Evolutionary conservation across 2,113 vertebrate species (phyloP), one percentile per base, ranked within the genome.

Genomic region (Panurus biarmicus): DNA sequence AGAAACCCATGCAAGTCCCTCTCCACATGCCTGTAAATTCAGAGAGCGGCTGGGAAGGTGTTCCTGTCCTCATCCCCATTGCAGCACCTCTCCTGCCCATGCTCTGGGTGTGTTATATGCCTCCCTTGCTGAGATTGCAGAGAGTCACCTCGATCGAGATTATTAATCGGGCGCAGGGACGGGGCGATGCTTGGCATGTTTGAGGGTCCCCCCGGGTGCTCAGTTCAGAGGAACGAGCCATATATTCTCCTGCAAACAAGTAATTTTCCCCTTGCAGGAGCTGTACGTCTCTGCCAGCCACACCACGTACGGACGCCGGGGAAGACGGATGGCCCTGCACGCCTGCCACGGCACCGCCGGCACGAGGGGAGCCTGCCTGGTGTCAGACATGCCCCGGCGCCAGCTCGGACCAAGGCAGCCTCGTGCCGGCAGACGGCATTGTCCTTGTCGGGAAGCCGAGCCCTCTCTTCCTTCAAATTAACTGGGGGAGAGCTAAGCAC

Each of bases 401-500:
- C 14, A 6, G 65, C 36, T 7, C 26, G 1, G 50, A 57, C 78
- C 36, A 2, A 10, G 73, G 74, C 21, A 6, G 38, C 69, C 58
- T 25, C 2, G 2, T 56, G 64, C 77, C n/a, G 0, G 36, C 11
- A 7, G 12, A 64, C 5, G 1, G 70, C 47, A 16, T 13, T 5
- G 5, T 60, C 87, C 74, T 82, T 7, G 31, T 51, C 4, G 11
- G 60, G 48, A 92, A 90, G 13, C 14, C 0, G 1, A 94, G 60
- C 70, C 86, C 85, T 94, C 74, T 81, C 92, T 96, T 79, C 56
- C 28, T 77, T 85, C 95, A 94, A 91, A 97, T 97, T 89, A 97
- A 96, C 90, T 80, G 70, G 90, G 82, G 88, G 95, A 97, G 95
- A 97, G 91, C 96, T 81, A 77, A 94, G 95, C 58, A 5, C 48